Conservation (phyloP, 2,113 vertebrate species). For the Orycteropus afer region DNA sequence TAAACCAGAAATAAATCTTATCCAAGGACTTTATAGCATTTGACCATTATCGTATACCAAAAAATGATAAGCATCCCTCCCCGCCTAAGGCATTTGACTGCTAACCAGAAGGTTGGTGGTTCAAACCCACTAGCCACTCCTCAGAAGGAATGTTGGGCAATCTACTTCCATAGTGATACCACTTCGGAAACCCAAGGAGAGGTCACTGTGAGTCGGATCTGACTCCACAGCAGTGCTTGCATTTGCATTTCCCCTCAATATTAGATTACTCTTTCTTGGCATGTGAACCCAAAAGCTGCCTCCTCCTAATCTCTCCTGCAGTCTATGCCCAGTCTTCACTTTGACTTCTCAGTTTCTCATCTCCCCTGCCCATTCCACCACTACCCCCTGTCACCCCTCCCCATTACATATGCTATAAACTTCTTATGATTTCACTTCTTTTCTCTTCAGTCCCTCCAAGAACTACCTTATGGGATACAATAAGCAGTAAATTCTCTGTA, state of each 20-base stretch:
- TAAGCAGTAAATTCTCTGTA: background rate
- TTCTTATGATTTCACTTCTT: background rate
- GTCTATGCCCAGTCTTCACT: background rate
- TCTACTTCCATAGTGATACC: too few relatives aligned
- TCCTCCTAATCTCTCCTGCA: background rate
- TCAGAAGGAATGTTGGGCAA: too few relatives aligned
- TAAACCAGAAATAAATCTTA: background rate
- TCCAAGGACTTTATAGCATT: background rate
- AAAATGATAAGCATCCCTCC: background rate
- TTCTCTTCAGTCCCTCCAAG: background rate
- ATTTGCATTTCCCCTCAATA: too few relatives aligned
- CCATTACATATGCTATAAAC: background rate
- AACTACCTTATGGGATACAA: background rate
- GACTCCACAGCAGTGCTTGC: too few relatives aligned
- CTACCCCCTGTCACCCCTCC: background rate
- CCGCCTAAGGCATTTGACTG: too few relatives aligned
- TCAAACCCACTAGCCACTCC: too few relatives aligned
- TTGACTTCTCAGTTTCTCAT: background rate
- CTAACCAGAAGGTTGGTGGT: too few relatives aligned
- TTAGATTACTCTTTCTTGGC: background rate
- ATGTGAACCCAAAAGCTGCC: background rate
- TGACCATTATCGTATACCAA: background rate
- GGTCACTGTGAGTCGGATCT: too few relatives aligned
- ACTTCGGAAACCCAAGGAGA: too few relatives aligned
- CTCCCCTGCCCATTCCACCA: background rate